Conservation (phyloP, 2,888 invertebrate species). For the Endomychus coccineus region DNA sequence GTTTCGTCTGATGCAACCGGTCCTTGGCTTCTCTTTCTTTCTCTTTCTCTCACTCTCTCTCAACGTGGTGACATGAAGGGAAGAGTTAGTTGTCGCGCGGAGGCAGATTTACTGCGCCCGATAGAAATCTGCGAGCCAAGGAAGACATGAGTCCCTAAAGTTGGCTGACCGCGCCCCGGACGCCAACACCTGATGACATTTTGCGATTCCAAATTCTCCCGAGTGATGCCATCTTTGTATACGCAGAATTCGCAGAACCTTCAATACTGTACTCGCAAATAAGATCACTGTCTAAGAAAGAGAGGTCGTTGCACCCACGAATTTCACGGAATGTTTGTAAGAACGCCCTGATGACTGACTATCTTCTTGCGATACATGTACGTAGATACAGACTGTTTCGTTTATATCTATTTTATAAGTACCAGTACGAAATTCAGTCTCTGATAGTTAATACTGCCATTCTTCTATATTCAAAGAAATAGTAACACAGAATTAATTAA, state of each 20-base stretch:
- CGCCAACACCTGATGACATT: constrained; percentile 25
- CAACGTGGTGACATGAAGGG: too few species aligned
- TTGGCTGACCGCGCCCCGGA: constrained; percentile 20
- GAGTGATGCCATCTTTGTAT: constrained; percentile 15
- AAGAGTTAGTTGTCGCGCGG: constrained; percentile 19
- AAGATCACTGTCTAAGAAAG: constrained; percentile 10
- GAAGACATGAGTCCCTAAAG: constrained; percentile 26
- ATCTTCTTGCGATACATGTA: too few species aligned
- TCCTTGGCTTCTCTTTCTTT: constrained; percentile 8
- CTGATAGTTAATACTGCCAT: too few species aligned
- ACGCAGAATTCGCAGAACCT: constrained; percentile 16
- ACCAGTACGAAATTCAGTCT: too few species aligned
- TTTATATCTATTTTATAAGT: too few species aligned
- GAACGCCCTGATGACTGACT: too few species aligned
- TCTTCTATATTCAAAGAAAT: too few species aligned
- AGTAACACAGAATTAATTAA: too few species aligned
- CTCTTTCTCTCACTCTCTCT: constrained; percentile 4
- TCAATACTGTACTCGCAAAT: constrained; percentile 8
- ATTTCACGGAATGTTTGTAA: too few species aligned
- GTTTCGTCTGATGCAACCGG: neutral
- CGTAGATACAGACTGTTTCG: too few species aligned
- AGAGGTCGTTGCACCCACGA: constrained; percentile 17
- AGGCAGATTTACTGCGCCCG: constrained; percentile 38
- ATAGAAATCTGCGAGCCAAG: constrained; percentile 39
- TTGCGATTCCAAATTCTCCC: constrained; percentile 16